Conservation (phyloP, 2,888 invertebrate genomes). For the Drosophila setosimentum region DNA sequence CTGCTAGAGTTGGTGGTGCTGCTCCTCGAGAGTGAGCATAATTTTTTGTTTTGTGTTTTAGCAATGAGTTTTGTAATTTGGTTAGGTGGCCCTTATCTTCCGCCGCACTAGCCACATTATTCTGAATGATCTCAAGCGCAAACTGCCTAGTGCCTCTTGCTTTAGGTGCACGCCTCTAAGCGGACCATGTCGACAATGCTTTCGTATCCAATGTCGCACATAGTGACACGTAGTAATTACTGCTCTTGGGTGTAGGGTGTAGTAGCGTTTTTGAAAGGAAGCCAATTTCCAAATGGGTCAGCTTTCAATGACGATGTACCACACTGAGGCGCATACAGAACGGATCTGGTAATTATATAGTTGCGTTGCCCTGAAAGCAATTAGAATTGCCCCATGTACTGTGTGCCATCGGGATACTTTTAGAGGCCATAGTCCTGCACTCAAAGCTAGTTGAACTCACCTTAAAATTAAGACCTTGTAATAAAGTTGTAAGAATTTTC, state of each 20-base stretch:
- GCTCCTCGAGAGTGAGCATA: not conserved
- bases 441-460: constrained; percentile 84
- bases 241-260: not conserved
- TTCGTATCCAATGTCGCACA: constrained; percentile 50
- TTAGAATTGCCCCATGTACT: constrained; percentile 87
- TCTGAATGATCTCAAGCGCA: constrained; percentile 48
- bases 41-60: not conserved
- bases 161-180: constrained; percentile 17
- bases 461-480: constrained; percentile 54
- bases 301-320: no score
- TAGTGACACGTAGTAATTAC: constrained; percentile 83
- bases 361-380: constrained; percentile 87
- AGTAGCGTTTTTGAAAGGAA: constrained; percentile 19
- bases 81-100: not conserved
- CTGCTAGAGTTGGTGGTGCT: constrained; percentile 4
- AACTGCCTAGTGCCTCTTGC: constrained; percentile 7
- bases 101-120: constrained; percentile 32
- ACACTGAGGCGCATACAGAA: no score
- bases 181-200: constrained; percentile 61
- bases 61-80: not conserved
- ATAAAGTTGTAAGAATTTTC: not conserved
- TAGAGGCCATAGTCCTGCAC: constrained; percentile 88
- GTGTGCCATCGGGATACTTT: constrained; percentile 87
- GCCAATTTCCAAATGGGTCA: no score
- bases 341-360: no score